Evolutionary conservation across 2,113 vertebrate genomes (phyloP), one percentile per base, ranked within the genome.

Genomic region (Parus major): DNA sequence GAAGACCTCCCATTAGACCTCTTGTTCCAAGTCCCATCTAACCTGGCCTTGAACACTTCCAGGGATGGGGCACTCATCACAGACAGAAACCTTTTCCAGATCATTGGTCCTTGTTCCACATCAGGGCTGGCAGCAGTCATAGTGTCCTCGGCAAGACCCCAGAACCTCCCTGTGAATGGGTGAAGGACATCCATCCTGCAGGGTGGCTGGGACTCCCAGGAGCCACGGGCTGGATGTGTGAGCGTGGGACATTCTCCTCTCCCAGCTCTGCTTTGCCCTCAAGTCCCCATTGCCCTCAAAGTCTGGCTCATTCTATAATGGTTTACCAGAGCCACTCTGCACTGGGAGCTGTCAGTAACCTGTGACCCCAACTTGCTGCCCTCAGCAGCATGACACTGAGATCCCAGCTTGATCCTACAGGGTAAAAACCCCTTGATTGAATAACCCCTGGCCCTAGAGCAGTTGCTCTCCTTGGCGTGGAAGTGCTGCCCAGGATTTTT

Each of bases 391-490:
- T 2, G 0, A 23, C 53, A 42, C 36, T 0, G 2, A 50, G 57
- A 35, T 39, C 61, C 33, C 8, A 4, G 31, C 61, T 64, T 22
- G 13, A 49, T 75, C 60, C 61, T 65, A n/a, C n/a, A 25, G 9
- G 25, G 10, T 42, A 12, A 33, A 76, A 81, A 56, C 28, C 41
- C n/a, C 47, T 50, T 28, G 31, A 50, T 36, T 2, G 0, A 41
- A 56, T n/a, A 57, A 69, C 42, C 29, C 79, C 65, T 8, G 0
- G 25, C 50, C 14, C 16, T 13, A 39, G 24, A 75, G 63, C 53
- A 47, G 35, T 47, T 5, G 0, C 22, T 60, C n/a, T 91, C 65
- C 56, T 41, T 27, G 61, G 8, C 0, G 0, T 2, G 11, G 70
- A 94, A 92, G 64, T 60, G 47, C 89, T 4, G 2, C 42, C 46